Percentiles rank a stretch among this genome's conserved stretches.
Conservation (phyloP, 2,888 invertebrate genomes). For the Nephrotoma appendiculata region DNA sequence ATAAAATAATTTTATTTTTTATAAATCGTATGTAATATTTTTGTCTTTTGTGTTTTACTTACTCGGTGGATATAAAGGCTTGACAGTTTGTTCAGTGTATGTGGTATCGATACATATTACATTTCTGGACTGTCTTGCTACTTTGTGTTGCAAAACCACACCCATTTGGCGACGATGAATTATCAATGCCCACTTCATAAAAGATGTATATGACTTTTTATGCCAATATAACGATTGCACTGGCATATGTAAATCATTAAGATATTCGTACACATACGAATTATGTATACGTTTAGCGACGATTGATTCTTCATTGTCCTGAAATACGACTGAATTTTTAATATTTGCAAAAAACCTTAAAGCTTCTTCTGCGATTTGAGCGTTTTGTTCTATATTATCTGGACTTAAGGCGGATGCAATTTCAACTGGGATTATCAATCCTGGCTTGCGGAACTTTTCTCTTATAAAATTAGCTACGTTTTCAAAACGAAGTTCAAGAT, state of each 20-base stretch:
- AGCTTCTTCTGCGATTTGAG: background rate
- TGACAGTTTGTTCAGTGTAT: background rate
- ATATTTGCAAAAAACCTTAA: background rate
- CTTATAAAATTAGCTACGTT: background rate
- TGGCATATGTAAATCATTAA: background rate
- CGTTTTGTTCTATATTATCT: background rate
- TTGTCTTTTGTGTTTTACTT: too few relatives aligned
- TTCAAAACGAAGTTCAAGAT: background rate
- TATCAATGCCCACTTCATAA: background rate
- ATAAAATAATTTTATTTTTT: background rate
- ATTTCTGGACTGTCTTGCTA: background rate
- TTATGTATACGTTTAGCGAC: background rate
- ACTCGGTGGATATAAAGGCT: background rate
- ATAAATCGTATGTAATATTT: too few relatives aligned
- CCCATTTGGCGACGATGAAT: background rate
- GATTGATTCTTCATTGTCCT: background rate
- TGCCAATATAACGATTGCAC: background rate
- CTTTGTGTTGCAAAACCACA: background rate
- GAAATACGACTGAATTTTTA: background rate
- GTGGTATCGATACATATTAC: background rate
- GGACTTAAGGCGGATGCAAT: background rate
- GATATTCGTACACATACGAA: background rate
- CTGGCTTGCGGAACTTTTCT: background rate
- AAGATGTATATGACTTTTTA: background rate
- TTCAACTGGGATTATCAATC: background rate